Percentiles rank a stretch among this genome's conserved stretches.
Evolutionary conservation across 2,113 vertebrate genomes (phyloP).

Genomic region (Cygnus atratus): DNA sequence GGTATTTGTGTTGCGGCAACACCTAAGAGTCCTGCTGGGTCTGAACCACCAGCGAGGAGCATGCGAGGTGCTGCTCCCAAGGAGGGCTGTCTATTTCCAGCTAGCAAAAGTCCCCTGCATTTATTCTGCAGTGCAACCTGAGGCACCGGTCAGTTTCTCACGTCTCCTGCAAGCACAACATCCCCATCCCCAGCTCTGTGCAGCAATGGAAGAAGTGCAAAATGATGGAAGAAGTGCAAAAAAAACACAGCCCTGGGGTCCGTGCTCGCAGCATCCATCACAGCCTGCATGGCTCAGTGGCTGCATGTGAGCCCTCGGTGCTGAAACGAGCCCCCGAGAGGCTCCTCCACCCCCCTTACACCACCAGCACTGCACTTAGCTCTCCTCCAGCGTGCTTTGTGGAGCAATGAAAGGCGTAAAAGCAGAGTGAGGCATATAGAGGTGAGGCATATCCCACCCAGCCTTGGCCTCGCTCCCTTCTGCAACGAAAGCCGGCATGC

Average conservation of each 20-base stretch:
- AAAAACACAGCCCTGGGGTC: fast-evolving
- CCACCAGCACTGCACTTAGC: neutral
- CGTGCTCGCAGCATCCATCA: fast-evolving
- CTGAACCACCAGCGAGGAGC: neutral
- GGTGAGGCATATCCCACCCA: neutral
- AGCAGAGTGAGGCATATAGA: neutral
- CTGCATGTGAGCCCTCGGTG: neutral
- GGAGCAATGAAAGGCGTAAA: neutral
- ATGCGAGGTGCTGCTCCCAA: fast-evolving
- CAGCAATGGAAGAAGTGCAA: neutral
- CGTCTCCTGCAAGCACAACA: neutral
- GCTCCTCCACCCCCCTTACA: fast-evolving
- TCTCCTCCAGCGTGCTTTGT: fast-evolving
- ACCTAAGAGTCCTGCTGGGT: neutral
- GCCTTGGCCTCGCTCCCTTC: neutral
- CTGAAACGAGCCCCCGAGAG: fast-evolving
- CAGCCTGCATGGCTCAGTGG: neutral
- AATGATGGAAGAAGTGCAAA: neutral
- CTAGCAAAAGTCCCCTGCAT: neutral
- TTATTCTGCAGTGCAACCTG: fast-evolving
- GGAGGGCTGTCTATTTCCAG: neutral
- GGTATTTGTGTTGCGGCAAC: fast-evolving
- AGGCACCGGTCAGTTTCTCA: neutral
- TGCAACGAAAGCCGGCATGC: fast-evolving
- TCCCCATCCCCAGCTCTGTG: neutral